A percentile compares a stretch with the other conserved stretches of the same genome.
phyloP scores from a whole-genome alignment of 2,113 vertebrate genomes.

The Anolis carolinensis region DNA sequence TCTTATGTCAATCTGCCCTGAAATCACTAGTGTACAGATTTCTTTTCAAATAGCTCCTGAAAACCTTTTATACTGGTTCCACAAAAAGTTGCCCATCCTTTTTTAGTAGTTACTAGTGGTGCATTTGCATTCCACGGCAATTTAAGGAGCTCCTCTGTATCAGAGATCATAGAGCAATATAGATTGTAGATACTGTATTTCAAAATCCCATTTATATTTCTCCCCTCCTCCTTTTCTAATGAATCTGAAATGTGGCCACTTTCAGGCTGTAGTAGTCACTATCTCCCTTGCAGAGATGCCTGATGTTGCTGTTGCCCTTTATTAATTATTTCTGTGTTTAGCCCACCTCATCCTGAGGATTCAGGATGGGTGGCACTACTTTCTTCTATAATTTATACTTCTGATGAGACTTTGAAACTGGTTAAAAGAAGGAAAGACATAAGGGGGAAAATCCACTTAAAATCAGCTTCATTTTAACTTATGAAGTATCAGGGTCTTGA shows the following conservation, averaged over 20 bases:
- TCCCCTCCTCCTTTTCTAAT: neutral
- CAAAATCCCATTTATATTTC: neutral
- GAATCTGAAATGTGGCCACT: neutral
- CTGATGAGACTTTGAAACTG: neutral
- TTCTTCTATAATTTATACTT: slow-evolving; percentile 37
- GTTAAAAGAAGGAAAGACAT: neutral
- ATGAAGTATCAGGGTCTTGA: neutral
- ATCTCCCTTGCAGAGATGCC: slow-evolving; percentile 26
- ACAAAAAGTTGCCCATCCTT: too few relatives aligned
- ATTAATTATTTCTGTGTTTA: slow-evolving; percentile 35
- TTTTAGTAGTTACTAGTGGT: neutral
- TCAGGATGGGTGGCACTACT: slow-evolving; percentile 20
- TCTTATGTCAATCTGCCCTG: neutral
- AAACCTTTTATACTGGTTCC: too few relatives aligned
- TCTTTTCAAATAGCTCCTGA: neutral
- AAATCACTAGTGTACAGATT: neutral
- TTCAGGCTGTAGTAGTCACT: neutral
- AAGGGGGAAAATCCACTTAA: too few relatives aligned
- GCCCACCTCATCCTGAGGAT: slow-evolving; percentile 30
- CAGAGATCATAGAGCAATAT: neutral
- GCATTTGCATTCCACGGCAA: neutral
- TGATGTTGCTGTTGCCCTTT: slow-evolving; percentile 32
- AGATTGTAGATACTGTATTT: slow-evolving; percentile 3
- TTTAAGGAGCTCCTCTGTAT: too few relatives aligned
- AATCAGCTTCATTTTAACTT: neutral